These are phyloP conservation scores for Xenotilapia flavipinnis DNA, from an alignment of 2,113 vertebrate species.

Conservation along the genomic window DNA sequence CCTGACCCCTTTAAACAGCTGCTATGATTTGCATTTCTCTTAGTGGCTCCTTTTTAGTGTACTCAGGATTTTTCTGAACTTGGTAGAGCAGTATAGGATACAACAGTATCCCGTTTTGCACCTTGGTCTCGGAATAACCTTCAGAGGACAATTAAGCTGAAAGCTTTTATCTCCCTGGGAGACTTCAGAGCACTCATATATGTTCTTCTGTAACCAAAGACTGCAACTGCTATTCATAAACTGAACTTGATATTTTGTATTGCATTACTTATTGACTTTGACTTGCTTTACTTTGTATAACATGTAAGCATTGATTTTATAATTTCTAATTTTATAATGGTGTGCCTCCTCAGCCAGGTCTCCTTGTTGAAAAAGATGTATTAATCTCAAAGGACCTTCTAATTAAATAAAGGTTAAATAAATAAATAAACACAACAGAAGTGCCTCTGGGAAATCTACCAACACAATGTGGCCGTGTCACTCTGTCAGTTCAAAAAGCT, in stretches of 20 bases:
- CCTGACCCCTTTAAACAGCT: not conserved
- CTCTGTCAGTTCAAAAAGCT: slow-evolving; percentile 11
- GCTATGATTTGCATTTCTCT: not conserved
- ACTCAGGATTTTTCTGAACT: not conserved
- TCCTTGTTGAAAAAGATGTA: not conserved
- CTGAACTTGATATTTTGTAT: not conserved
- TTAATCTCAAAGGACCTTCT: not conserved
- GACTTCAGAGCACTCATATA: not conserved
- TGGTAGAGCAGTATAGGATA: not conserved
- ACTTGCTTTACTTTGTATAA: not conserved
- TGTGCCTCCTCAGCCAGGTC: not conserved
- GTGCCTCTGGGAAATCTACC: slow-evolving; percentile 19
- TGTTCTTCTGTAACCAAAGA: not conserved
- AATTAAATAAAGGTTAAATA: not conserved
- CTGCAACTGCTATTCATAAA: not conserved
- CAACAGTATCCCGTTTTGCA: not conserved
- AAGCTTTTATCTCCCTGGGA: not conserved
- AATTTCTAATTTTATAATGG: not conserved
- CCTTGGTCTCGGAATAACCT: not conserved
- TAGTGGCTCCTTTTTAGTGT: not conserved
- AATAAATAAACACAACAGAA: not conserved
- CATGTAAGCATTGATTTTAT: not conserved
- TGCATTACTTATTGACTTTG: not conserved
- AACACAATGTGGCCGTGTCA: not conserved
- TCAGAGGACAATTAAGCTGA: not conserved